Evolutionary conservation across 2,888 invertebrate genomes (phyloP).

Genomic region (Gasteruption jaculator): DNA sequence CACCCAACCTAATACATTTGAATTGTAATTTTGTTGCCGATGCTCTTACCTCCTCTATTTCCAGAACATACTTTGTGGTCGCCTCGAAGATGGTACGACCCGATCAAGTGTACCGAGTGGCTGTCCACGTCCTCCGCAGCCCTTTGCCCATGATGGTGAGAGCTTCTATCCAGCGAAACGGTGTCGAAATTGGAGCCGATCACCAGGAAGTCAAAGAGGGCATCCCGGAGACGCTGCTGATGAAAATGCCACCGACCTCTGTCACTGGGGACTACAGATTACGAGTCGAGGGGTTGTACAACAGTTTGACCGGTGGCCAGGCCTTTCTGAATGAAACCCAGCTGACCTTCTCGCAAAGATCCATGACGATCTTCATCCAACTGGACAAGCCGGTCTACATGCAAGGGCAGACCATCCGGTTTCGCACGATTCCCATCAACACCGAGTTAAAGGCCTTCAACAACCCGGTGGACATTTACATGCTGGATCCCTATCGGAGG

Average conservation of each 20-base stretch:
- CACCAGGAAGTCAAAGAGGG: slow-evolving; percentile 78
- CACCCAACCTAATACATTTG: not conserved
- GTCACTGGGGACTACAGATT: slow-evolving; percentile 80
- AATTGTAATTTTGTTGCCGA: not conserved
- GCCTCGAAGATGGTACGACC: slow-evolving; percentile 89
- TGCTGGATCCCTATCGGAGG: slow-evolving; percentile 83
- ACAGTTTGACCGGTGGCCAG: slow-evolving; percentile 76
- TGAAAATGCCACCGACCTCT: slow-evolving; percentile 84
- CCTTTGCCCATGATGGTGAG: slow-evolving; percentile 78
- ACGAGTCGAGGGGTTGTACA: slow-evolving; percentile 75
- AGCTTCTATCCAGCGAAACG: slow-evolving; percentile 84
- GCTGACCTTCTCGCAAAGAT: slow-evolving; percentile 79
- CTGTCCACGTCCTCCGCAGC: slow-evolving; percentile 77
- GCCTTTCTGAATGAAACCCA: slow-evolving; percentile 87
- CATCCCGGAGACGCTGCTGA: slow-evolving; percentile 83
- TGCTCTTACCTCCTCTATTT: slow-evolving; percentile 40
- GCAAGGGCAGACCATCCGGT: slow-evolving; percentile 80
- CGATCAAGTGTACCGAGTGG: slow-evolving; percentile 83
- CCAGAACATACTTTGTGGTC: slow-evolving; percentile 87
- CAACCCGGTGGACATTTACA: slow-evolving; percentile 86
- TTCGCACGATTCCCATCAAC: slow-evolving; percentile 88
- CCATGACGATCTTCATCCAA: slow-evolving; percentile 94
- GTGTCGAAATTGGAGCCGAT: slow-evolving; percentile 83
- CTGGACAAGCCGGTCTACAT: slow-evolving; percentile 92
- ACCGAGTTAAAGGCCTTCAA: slow-evolving; percentile 88